These are phyloP conservation scores for Steatornis caripensis DNA, from an alignment of 2,113 vertebrate species.

Conservation along the genomic window DNA sequence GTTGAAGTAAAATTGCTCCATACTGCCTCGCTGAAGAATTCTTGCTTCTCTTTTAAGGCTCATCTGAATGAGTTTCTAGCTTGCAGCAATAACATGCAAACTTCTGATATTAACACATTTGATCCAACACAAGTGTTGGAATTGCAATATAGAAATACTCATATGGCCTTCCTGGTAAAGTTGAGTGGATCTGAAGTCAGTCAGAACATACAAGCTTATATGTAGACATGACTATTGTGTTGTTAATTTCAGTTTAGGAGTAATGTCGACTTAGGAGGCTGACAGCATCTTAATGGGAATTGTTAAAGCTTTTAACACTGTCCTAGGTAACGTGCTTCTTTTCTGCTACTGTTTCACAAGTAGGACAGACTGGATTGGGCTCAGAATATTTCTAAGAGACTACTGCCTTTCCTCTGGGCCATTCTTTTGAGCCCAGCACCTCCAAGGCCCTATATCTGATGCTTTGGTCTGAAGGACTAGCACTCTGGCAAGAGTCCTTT, in stretches of 20 bases:
- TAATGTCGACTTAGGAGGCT: neutral
- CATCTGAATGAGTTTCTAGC: neutral
- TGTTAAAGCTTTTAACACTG: neutral
- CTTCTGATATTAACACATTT: neutral
- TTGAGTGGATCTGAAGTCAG: neutral
- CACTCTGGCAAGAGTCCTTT: neutral
- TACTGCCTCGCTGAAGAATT: neutral
- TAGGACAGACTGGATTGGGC: neutral
- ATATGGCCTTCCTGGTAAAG: neutral
- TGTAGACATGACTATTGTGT: no score
- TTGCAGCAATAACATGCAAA: neutral
- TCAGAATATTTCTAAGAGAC: neutral
- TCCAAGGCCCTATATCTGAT: neutral
- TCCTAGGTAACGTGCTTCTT: accelerated
- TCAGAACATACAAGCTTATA: neutral
- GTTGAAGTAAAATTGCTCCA: neutral
- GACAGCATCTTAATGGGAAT: neutral
- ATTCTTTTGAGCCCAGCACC: neutral
- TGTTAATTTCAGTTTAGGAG: neutral
- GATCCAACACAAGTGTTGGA: neutral
- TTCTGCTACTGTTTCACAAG: neutral
- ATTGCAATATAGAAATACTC: neutral
- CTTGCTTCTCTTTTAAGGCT: neutral
- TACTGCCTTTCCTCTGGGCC: neutral
- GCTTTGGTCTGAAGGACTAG: neutral